Percentiles rank a stretch among this genome's conserved stretches.
These are phyloP conservation scores for Parascotia fuliginaria DNA, from an alignment of 2,888 invertebrate genomes.

Conservation along the genomic window DNA sequence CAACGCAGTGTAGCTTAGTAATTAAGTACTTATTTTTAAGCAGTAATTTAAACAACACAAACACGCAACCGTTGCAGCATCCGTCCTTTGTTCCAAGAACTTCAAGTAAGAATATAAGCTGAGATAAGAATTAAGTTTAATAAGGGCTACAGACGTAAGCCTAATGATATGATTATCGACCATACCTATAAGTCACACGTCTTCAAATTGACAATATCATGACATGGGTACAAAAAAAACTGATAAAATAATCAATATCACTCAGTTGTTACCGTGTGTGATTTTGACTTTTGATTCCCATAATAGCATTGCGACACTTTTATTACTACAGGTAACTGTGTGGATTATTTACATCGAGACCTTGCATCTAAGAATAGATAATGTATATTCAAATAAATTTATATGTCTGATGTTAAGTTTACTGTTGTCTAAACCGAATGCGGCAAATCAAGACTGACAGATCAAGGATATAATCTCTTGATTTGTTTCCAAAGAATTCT, in stretches of 20 bases:
- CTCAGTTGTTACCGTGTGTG: too few relatives aligned
- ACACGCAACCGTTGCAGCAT: constrained; percentile 22
- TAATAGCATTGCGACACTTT: too few relatives aligned
- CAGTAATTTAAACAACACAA: constrained; percentile 21
- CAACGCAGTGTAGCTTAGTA: constrained; percentile 6
- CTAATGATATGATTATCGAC: neutral
- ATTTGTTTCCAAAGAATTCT: neutral
- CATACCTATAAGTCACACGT: neutral
- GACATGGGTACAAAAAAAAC: neutral
- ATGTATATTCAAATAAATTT: neutral
- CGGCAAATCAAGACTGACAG: neutral
- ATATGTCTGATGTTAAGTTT: neutral
- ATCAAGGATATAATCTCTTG: neutral
- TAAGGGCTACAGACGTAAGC: neutral
- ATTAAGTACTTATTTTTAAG: constrained; percentile 6
- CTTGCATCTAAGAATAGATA: neutral
- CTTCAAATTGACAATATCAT: neutral
- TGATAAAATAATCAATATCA: constrained; percentile 8
- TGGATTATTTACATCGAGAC: neutral
- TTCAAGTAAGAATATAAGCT: constrained; percentile 15
- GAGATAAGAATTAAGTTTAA: constrained; percentile 27
- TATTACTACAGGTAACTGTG: neutral
- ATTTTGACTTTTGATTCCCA: too few relatives aligned
- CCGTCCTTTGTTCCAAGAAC: constrained; percentile 21
- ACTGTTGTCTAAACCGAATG: neutral